Base-by-base conservation (phyloP, 2,797 vertebrate species). In the Karalla daura region DNA sequence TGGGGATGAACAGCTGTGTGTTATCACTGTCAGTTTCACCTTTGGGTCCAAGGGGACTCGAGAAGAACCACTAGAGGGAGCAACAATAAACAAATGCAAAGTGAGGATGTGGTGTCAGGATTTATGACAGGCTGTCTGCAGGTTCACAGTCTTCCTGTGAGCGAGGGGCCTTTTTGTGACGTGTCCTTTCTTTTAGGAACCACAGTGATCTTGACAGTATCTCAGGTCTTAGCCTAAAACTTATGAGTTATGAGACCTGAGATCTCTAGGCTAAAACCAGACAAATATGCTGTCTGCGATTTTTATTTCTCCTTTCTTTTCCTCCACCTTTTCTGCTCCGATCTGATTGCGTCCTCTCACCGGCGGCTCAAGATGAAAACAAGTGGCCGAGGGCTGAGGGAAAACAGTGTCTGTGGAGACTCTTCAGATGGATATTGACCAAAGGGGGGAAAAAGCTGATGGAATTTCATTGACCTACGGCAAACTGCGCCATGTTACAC, bases 391-490 rank as follows among this genome's bases (percentile, higher is more conserved):
- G 63, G 68, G 74, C 74, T 45, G 24, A 68, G 45, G 40, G 40
- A 76, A 84, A 69, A 79, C 87, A 78, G 68, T 71, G 76, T 78
- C 40, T 62, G 56, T 35, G n/a, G 59, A 87, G 67, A 73, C 49
- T 75, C 69, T 75, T 76, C 79, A 81, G 84, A 86, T 81, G 64
- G 78, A 77, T 89, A 92, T 90, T 91, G 89, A 90, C 85, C 66
- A 85, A 83, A 76, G 81, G 70, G 44, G n/a, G 36, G n/a, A 20
- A 59, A 74, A 80, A 80, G 80, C 79, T 80, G 85, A 89, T 91
- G 82, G 88, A 78, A 91, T 89, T 89, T 71, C 79, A 90, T 89
- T 91, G 90, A 91, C 88, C 87, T 84, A 63, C 76, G 80, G 76
- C 76, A 86, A 87, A 83, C 80, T 70, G 72, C 78, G 64, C 49